Evolutionary conservation across 2,113 vertebrate species (phyloP).

Genomic region (Anarhynchus alexandrinus): DNA sequence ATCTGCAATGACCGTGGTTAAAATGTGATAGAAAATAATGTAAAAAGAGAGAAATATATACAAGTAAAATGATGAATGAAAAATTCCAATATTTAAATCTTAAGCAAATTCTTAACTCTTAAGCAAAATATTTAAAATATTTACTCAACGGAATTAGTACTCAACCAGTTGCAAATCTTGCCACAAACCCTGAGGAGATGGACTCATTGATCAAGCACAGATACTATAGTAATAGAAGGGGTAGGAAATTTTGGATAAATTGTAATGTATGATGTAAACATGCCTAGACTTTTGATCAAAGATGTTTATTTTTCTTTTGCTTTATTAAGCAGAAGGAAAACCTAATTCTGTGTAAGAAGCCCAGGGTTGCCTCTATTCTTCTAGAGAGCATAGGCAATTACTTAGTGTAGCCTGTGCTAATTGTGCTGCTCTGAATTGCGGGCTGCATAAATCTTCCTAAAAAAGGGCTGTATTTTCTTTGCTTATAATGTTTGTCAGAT

Average conservation of each 20-base stretch:
- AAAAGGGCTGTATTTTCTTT: not conserved
- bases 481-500: not conserved
- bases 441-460: not conserved
- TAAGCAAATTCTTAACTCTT: not conserved
- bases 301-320: not conserved
- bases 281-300: not conserved
- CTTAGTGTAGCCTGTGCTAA: not conserved
- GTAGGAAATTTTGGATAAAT: not conserved
- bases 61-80: not conserved
- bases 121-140: not conserved
- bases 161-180: not conserved
- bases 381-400: not conserved
- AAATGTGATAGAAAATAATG: not conserved
- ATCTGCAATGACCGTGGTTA: not conserved
- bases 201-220: not conserved
- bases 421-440: not conserved
- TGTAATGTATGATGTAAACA: not conserved
- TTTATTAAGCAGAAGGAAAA: not conserved
- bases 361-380: not conserved
- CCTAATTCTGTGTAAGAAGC: not conserved
- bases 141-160: not conserved
- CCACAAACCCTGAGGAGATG: not conserved
- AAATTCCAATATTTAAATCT: not conserved
- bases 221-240: not conserved
- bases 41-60: not conserved